Base-by-base conservation (phyloP, 1,140 invertebrate species). In the Monomorium pharaonis region DNA sequence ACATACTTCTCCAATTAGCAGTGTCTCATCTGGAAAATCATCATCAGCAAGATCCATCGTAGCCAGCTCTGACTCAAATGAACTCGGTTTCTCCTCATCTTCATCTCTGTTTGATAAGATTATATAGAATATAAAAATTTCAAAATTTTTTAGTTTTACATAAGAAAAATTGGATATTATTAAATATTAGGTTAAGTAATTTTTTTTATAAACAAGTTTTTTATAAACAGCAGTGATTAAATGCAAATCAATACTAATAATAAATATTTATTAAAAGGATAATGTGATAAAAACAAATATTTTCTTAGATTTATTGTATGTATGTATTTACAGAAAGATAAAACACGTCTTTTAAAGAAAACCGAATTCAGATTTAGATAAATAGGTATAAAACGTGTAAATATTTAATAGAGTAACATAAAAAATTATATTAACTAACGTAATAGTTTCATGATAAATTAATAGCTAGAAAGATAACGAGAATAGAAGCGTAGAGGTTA, bases 61-160 rank as follows among this genome's bases (percentile, higher is more conserved):
- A 30, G 96, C 96, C 80, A 97, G 91, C 86, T 96, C 96, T 0
- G 96, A 95, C 93, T 97, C 97, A 93, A 97, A 97, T 63, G 92
- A 95, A 58, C 95, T 95, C 6, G 95, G 94, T 74, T 96, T 96
- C 70, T 97, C 96, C 0, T 95, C 94, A 42, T 89, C 83, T 3
- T 89, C 85, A 62, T 85, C 56, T n/a, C 83, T 86, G 21, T 21
- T 44, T 37, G n/a, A 70, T 2, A 44, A 70, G 6, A 54, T 70
- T 42, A n/a, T n/a, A n/a, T n/a, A n/a, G n/a, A 51, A 81, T 21
- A 47, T 44, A n/a, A 16, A 69, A 56, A 58, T 44, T 44, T 51
- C 3, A 27, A 12, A 81, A 70, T 56, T 7, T 27, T n/a, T 33
- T 27, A n/a, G 18, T 24, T 9, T 69, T 18, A 30, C 9, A 18